A percentile compares a stretch with the other conserved stretches of the same genome.
Evolutionary conservation across 2,113 vertebrate genomes (phyloP).

Genomic region (Cricetomys ansorgei): DNA sequence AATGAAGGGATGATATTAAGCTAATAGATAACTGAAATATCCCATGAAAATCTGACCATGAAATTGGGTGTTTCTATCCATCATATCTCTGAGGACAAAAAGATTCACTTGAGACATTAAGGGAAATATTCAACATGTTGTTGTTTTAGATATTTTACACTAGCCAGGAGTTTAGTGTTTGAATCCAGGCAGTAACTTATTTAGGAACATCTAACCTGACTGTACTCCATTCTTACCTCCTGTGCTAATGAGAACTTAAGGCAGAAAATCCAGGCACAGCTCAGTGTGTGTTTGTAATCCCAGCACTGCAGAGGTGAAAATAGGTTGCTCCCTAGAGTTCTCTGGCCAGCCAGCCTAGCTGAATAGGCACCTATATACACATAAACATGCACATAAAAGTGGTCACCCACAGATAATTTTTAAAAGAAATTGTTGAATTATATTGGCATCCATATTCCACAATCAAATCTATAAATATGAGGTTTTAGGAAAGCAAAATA

Average conservation of each 20-base stretch:
- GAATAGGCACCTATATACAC: neutral
- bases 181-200: neutral
- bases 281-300: neutral
- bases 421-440: neutral
- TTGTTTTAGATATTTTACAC: neutral
- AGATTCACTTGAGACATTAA: neutral
- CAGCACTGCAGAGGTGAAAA: no score
- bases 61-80: neutral
- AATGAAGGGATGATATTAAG: neutral
- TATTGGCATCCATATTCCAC: neutral
- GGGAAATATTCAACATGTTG: neutral
- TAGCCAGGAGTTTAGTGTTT: neutral
- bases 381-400: neutral
- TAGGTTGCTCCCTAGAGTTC: no score
- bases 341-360: no score
- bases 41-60: neutral
- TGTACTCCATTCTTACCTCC: neutral
- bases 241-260: slow-evolving; percentile 30
- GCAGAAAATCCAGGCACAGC: neutral
- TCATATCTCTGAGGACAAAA: no score
- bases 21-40: neutral
- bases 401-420: neutral
- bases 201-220: neutral
- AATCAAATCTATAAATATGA: slow-evolving; percentile 6
- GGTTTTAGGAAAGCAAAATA: neutral